Evolutionary conservation across 2,797 vertebrate genomes (phyloP).

Genomic region (Argya squamiceps): DNA sequence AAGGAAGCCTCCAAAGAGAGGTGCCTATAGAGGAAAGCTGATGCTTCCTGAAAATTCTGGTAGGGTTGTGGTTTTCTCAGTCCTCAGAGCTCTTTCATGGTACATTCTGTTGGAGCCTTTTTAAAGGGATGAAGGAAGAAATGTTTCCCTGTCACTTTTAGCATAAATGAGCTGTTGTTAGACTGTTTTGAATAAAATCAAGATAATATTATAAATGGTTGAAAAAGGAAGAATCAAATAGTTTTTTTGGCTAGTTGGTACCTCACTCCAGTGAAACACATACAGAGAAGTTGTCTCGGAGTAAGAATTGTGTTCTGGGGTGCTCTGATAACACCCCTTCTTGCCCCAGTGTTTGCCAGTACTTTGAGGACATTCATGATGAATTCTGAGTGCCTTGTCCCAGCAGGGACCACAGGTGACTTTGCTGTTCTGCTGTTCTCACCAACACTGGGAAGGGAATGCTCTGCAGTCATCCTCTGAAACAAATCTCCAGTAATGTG

Average conservation of each 20-base stretch:
- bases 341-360: neutral
- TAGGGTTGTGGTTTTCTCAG: neutral
- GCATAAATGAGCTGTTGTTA: neutral
- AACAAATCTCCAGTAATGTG: conserved; percentile 24
- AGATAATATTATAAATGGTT: neutral
- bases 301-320: neutral
- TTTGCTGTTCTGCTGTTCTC: neutral
- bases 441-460: neutral
- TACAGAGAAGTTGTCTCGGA: neutral
- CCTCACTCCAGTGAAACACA: neutral
- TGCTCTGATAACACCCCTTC: neutral
- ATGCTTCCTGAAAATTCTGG: neutral
- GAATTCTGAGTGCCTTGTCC: neutral
- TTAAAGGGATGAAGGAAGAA: neutral
- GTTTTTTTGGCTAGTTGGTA: neutral
- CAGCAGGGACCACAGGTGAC: neutral
- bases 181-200: neutral
- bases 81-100: neutral
- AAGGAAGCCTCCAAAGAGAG: neutral
- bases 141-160: neutral
- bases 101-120: neutral
- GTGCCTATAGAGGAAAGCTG: neutral
- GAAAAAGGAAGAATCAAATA: neutral
- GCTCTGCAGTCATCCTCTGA: neutral
- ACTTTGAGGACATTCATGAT: neutral